Base-by-base conservation (phyloP, 2,113 vertebrate genomes). In the Myrmophylax atrothorax region DNA sequence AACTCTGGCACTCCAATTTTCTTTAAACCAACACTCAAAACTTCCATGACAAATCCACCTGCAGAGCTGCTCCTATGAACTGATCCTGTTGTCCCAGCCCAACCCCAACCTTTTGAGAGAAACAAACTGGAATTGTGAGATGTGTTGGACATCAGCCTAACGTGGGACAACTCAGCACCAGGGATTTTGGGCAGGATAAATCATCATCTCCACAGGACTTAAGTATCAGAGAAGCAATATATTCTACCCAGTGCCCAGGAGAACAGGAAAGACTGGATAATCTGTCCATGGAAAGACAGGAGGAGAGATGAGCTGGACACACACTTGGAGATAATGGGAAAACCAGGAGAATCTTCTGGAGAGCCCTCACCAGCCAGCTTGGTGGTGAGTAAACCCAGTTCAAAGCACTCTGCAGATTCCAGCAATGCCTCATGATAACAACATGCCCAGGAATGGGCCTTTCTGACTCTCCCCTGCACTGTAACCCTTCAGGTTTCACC, bases 401-500 rank as follows among this genome's bases (percentile, higher is more conserved):
- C 94, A 93, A 94, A 96, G 78, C 87, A 46, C 76, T 79, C 38
- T 69, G 76, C 3, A 5, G 63, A 89, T 95, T 97, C 90, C 97
- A 93, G 89, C 87, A 87, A 91, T 84, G 29, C 77, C 68, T 94
- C 94, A 66, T 1, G 1, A 68, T 29, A 85, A 87, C 72, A 70
- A 14, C 10, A 3, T 18, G 67, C 73, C 79, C 87, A 95, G 64
- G 67, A 92, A 95, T 69, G 55, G 3, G 72, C 85, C 5, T 79
- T 85, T 56, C 70, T 28, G 28, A 38, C 42, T 70, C 86, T 75
- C 92, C 42, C 49, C 68, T 72, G 50, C 9, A 31, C 22, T 83
- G 67, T 28, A 67, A 77, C 35, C 18, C 1, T 63, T 56, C 82
- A 82, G 72, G 55, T 56, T n/a, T 80, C 11, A 14, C 73, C 77